phyloP scores from a whole-genome alignment of 2,113 vertebrate species.

The Gadus macrocephalus region DNA sequence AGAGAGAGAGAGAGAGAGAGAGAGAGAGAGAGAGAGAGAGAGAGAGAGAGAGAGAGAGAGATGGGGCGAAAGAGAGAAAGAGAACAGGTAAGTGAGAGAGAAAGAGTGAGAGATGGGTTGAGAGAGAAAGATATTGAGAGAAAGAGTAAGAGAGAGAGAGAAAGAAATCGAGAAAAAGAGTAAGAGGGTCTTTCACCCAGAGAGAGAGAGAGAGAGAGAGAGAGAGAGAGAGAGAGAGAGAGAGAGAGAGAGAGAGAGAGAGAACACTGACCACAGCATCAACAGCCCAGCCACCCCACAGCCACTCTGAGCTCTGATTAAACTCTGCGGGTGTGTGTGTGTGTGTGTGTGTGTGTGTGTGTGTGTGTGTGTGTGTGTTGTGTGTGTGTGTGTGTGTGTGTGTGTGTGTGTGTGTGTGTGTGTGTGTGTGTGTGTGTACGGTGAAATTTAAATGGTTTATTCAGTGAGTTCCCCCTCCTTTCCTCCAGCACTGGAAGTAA shows the following conservation, averaged over 20 bases:
- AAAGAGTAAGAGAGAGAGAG: too few species aligned
- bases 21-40: too few species aligned
- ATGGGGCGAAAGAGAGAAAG: too few species aligned
- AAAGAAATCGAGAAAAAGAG: not conserved
- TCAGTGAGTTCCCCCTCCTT: constrained; percentile 24
- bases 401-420: too few species aligned
- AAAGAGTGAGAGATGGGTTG: too few species aligned
- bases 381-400: too few species aligned
- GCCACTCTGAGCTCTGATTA: constrained; percentile 20
- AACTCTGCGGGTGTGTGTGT: constrained; percentile 24
- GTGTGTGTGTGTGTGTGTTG: constrained; percentile 6
- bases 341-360: constrained; percentile 6
- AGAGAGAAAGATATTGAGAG: too few species aligned
- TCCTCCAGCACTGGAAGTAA: constrained; percentile 36
- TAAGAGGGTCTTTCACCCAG: too few species aligned
- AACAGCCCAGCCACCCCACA: constrained; percentile 51
- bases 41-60: too few species aligned
- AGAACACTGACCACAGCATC: not conserved
- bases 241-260: not conserved
- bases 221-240: constrained; percentile 23
- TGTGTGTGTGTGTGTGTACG: constrained; percentile 17
- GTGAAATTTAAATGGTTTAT: constrained; percentile 23
- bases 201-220: constrained; percentile 7
- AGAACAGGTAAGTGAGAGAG: too few species aligned
- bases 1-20: too few species aligned